These are phyloP conservation scores for Orius insidiosus DNA, from an alignment of 1,140 invertebrate species.

Conservation along the genomic window DNA sequence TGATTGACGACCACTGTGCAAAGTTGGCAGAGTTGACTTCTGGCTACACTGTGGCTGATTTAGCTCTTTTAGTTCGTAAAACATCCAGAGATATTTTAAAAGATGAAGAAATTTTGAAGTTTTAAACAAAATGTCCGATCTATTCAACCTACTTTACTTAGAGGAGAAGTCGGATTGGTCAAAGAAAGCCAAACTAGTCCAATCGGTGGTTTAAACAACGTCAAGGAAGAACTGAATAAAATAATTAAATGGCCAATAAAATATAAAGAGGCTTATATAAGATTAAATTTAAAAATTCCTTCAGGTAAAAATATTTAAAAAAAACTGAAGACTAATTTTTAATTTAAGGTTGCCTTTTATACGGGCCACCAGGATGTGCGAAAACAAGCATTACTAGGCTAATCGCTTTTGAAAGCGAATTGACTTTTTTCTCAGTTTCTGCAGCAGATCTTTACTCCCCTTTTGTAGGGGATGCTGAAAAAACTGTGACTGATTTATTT, in stretches of 20 bases:
- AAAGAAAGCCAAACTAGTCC: neutral
- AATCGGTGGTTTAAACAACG: constrained; percentile 1
- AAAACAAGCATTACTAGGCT: constrained; percentile 55
- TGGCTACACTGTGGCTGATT: no score
- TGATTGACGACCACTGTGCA: no score
- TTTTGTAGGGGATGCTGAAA: constrained; percentile 47
- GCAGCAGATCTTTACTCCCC: constrained; percentile 49
- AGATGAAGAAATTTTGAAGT: neutral
- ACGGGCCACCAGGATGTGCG: constrained; percentile 59
- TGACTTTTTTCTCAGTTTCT: constrained; percentile 41
- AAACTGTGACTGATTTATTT: constrained; percentile 41
- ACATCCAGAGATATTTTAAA: no score
- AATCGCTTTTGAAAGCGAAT: constrained; percentile 38
- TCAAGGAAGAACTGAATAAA: constrained; percentile 30
- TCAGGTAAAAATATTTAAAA: constrained; percentile 7
- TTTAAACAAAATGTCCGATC: neutral
- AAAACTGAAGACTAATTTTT: neutral
- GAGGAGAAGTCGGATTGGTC: constrained; percentile 11
- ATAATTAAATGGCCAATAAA: constrained; percentile 45
- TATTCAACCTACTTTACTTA: constrained; percentile 2
- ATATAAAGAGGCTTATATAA: constrained; percentile 36
- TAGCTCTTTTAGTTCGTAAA: no score
- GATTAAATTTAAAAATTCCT: constrained; percentile 9
- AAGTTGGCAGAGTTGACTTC: no score
- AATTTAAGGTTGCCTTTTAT: constrained; percentile 40